Conservation (phyloP, 2,888 invertebrate genomes). For the Drymonia ruficornis region DNA sequence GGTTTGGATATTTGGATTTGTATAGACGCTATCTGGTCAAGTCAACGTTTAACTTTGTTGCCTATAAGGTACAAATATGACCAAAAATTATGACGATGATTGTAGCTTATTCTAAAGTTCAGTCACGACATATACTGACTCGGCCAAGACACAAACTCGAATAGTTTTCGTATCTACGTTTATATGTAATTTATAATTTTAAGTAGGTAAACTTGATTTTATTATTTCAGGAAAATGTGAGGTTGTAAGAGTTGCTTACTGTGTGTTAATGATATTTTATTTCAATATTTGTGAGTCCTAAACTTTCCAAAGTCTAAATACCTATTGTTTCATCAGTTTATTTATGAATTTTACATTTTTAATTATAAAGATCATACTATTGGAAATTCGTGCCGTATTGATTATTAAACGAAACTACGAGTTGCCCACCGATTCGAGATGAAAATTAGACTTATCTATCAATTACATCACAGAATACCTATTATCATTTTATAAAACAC, state of each 20-base stretch:
- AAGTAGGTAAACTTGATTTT: conserved; percentile 29
- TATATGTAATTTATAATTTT: conserved; percentile 49
- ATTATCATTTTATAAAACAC: conserved; percentile 12
- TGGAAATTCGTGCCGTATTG: conserved; percentile 32
- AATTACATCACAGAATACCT: conserved; percentile 23
- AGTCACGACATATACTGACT: conserved; percentile 25
- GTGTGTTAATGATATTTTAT: conserved; percentile 31
- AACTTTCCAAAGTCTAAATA: conserved; percentile 39
- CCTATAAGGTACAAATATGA: conserved; percentile 39
- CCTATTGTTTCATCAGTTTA: conserved; percentile 20
- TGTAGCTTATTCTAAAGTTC: conserved; percentile 21
- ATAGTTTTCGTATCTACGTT: conserved; percentile 62
- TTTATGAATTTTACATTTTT: conserved; percentile 21
- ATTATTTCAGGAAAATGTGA: conserved; percentile 39
- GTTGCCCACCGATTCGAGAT: conserved; percentile 53
- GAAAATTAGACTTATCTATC: conserved; percentile 33
- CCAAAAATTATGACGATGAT: conserved; percentile 23
- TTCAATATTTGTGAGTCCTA: conserved; percentile 30
- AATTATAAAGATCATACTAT: conserved; percentile 15
- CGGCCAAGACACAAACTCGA: conserved; percentile 65
- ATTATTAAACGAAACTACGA: conserved; percentile 22
- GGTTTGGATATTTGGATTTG: too few relatives aligned
- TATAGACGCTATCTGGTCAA: conserved; percentile 12
- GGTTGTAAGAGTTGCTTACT: conserved; percentile 58
- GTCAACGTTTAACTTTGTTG: conserved; percentile 17